These are phyloP conservation scores for Girardia tigrina DNA, from an alignment of 2,888 invertebrate species.

Conservation along the genomic window DNA sequence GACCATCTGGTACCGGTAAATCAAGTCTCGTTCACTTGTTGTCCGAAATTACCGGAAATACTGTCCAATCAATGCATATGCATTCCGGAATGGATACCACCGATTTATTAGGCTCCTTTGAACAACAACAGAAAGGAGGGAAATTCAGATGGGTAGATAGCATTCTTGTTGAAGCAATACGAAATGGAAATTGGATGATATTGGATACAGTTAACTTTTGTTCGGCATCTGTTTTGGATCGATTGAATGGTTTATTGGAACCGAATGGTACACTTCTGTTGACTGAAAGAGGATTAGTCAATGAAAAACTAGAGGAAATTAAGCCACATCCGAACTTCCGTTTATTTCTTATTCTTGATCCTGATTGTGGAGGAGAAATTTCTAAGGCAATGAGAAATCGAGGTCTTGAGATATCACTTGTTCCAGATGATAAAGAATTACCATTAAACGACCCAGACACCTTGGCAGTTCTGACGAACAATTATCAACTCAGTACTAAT, in stretches of 20 bases:
- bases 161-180: constrained; percentile 50
- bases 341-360: constrained; percentile 34
- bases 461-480: not conserved
- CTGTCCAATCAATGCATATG: constrained; percentile 64
- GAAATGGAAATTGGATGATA: constrained; percentile 52
- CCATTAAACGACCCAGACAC: not conserved
- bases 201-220: constrained; percentile 76
- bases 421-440: not conserved
- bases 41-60: constrained; percentile 63
- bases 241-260: constrained; percentile 84
- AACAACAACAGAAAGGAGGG: constrained; percentile 58
- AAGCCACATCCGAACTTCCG: constrained; percentile 71
- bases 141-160: constrained; percentile 53
- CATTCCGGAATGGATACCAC: constrained; percentile 84
- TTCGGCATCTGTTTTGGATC: constrained; percentile 81
- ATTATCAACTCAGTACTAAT: not conserved
- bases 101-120: constrained; percentile 87
- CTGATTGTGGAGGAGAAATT: constrained; percentile 61
- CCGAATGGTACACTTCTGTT: constrained; percentile 73
- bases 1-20: constrained; percentile 58
- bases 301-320: constrained; percentile 56
- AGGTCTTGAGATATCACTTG: constrained; percentile 67
- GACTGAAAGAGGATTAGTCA: constrained; percentile 71
- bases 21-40: constrained; percentile 64
- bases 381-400: constrained; percentile 95